These are phyloP conservation scores for Chamaetylas fuelleborni DNA, from an alignment of 2,113 vertebrate species.

Conservation along the genomic window DNA sequence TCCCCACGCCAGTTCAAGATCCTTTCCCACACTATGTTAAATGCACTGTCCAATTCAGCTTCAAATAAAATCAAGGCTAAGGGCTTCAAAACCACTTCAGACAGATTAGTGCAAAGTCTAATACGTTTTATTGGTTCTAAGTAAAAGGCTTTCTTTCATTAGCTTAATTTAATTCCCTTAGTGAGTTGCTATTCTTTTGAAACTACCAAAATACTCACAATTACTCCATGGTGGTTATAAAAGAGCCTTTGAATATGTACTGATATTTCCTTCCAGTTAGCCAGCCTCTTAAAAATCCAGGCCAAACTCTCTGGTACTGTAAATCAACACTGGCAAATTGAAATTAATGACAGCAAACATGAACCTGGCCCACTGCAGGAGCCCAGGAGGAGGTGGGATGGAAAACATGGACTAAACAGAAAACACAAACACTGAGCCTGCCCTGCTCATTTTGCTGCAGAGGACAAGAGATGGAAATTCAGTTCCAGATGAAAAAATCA, in stretches of 20 bases:
- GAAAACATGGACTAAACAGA: background rate
- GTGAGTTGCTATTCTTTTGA: constrained; percentile 10
- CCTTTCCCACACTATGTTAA: background rate
- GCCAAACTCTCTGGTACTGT: background rate
- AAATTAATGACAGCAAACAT: background rate
- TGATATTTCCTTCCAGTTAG: background rate
- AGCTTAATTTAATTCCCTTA: constrained; percentile 28
- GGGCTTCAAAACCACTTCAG: constrained; percentile 24
- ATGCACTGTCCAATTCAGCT: background rate
- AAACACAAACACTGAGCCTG: background rate
- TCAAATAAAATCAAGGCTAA: constrained; percentile 30
- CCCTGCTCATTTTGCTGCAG: background rate
- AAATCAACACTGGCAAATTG: background rate
- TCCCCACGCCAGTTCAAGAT: background rate
- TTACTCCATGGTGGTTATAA: background rate
- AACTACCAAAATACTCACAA: constrained; percentile 16
- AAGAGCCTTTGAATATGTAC: background rate
- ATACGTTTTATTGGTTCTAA: constrained; percentile 8
- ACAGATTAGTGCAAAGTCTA: constrained; percentile 17
- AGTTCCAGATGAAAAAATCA: background rate
- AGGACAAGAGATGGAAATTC: background rate
- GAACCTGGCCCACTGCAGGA: background rate
- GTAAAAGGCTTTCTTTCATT: constrained; percentile 47
- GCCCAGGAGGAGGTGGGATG: background rate
- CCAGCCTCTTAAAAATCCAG: background rate